Evolutionary conservation across 2,113 vertebrate species (phyloP), one percentile per base, ranked within the genome.

Genomic region (Todiramphus saurophagus): DNA sequence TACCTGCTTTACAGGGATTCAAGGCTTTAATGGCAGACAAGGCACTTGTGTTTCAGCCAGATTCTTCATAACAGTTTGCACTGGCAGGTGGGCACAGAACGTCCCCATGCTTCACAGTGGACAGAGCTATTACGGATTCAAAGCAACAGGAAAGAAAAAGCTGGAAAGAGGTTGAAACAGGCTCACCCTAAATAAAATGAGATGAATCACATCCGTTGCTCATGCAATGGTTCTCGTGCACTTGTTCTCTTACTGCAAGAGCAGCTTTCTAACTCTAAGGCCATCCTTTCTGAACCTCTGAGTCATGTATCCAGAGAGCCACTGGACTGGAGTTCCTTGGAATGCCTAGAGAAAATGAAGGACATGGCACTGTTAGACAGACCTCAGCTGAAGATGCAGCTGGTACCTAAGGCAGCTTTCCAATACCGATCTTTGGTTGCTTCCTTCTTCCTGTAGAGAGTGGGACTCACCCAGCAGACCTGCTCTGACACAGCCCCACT

Each of bases 61-160:
- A 30, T 28, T 63, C 60, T 59, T 69, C 0, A 0, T 20, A 62
- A 28, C 2, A 7, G 9, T 64, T 81, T 68, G 4, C 20, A 14
- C 7, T 82, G 43, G 58, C 37, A 90, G 30, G 76, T 68, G 39
- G 82, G 43, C 18, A 43, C 10, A 35, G 35, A 86, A 89, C 48
- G 21, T 33, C 41, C 5, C 21, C 9, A 2, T 48, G n/a, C 25
- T 91, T 83, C 50, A 41, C 30, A 55, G 33, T 25, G 30, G 46
- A 16, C 39, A 87, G 27, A 82, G n/a, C 7, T 51, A 7, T 41
- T 70, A 35, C 3, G 18, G 14, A 50, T 43, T 63, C 18, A 59
- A 50, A 82, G 20, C 20, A 79, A 87, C 60, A 19, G 20, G 12
- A 77, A 25, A 72, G 35, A 31, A 75, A 91, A 48, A 46, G 13